Conservation (phyloP, 2,888 invertebrate genomes). For the Salpingus planirostris region DNA sequence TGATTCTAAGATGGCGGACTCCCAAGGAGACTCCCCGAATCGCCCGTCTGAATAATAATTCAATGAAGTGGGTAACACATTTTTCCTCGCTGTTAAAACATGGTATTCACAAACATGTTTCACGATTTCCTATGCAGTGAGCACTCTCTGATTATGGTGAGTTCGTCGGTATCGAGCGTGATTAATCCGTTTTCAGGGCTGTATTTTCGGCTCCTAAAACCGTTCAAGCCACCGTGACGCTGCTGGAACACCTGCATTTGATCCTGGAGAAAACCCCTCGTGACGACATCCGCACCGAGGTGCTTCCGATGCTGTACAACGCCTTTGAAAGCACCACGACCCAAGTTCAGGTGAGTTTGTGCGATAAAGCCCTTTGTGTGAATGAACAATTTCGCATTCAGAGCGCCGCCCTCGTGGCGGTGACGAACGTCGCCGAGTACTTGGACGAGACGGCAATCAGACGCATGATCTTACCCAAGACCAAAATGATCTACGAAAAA, state of each 20-base stretch:
- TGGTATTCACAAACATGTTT: too few relatives aligned
- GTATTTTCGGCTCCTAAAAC: conserved; percentile 72
- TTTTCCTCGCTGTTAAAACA: too few relatives aligned
- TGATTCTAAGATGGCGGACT: too few relatives aligned
- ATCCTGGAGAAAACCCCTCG: conserved; percentile 79
- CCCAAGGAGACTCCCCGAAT: too few relatives aligned
- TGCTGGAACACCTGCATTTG: conserved; percentile 82
- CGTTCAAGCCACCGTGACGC: conserved; percentile 76
- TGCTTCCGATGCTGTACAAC: conserved; percentile 77
- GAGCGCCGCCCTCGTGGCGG: conserved; percentile 83
- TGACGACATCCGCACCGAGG: conserved; percentile 69
- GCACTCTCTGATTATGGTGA: too few relatives aligned
- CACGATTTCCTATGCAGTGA: too few relatives aligned
- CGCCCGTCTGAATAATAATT: too few relatives aligned
- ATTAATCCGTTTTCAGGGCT: conserved; percentile 42
- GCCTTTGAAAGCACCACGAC: conserved; percentile 82
- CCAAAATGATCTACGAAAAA: conserved; percentile 71
- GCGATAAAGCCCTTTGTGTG: conserved; percentile 42
- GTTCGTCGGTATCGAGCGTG: too few relatives aligned
- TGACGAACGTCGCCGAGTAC: conserved; percentile 75
- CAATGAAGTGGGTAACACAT: too few relatives aligned
- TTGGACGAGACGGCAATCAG: conserved; percentile 75
- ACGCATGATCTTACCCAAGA: conserved; percentile 72
- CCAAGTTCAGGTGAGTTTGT: conserved; percentile 71
- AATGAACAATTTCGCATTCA: conserved; percentile 33